phyloP scores from a whole-genome alignment of 2,888 invertebrate species.

The Cephus sareptanus region DNA sequence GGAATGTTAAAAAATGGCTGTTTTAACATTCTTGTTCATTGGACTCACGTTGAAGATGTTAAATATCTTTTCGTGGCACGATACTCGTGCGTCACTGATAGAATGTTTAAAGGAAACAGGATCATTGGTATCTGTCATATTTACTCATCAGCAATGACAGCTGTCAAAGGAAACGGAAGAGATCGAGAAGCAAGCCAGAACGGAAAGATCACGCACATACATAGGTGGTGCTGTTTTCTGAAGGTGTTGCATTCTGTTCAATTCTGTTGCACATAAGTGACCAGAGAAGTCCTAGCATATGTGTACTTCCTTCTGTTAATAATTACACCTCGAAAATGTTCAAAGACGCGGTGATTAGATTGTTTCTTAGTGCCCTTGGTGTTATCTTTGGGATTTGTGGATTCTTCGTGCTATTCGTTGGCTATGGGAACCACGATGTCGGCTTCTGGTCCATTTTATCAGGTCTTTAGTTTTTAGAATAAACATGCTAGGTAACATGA shows the following conservation, averaged over 20 bases:
- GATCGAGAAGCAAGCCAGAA: not conserved
- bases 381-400: slow-evolving; percentile 33
- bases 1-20: not conserved
- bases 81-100: not conserved
- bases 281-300: not conserved
- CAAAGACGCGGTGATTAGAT: slow-evolving; percentile 26
- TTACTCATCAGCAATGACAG: not conserved
- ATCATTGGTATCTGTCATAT: not conserved
- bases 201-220: not conserved
- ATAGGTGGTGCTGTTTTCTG: not conserved
- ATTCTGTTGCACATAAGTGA: not conserved
- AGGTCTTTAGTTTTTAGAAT: slow-evolving; percentile 27
- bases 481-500: not conserved
- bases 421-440: slow-evolving; percentile 37
- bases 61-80: not conserved
- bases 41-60: not conserved
- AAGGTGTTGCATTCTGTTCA: not conserved
- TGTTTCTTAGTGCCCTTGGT: slow-evolving; percentile 37
- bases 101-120: not conserved
- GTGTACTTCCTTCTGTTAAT: not conserved
- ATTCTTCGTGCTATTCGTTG: slow-evolving; percentile 39
- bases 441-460: slow-evolving; percentile 48
- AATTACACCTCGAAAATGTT: slow-evolving; percentile 33
- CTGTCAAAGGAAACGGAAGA: not conserved
- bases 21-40: not conserved